phyloP scores from a whole-genome alignment of 2,113 vertebrate genomes.

The Zapus hudsonius region DNA sequence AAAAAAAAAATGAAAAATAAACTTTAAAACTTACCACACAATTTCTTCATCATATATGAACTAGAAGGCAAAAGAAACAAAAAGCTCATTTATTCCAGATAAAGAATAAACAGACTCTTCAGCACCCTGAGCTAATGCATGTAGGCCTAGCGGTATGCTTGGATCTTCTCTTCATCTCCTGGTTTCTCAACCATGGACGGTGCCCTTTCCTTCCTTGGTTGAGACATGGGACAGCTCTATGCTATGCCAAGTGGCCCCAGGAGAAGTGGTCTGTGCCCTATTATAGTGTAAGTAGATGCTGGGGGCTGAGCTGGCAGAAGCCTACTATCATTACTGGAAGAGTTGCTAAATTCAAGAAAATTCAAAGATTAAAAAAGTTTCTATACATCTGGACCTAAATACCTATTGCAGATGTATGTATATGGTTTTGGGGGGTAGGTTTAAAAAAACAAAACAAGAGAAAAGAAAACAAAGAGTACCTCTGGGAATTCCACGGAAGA shows the following conservation, averaged over 20 bases:
- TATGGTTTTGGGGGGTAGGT: too few species aligned
- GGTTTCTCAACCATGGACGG: neutral
- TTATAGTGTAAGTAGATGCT: rapidly evolving
- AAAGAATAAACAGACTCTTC: neutral
- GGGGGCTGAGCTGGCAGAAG: neutral
- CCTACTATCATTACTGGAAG: neutral
- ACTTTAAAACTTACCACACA: constrained; percentile 91
- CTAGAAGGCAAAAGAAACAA: constrained; percentile 85
- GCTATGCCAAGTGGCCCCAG: rapidly evolving
- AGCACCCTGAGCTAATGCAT: neutral
- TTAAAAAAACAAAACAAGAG: too few species aligned
- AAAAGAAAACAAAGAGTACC: neutral
- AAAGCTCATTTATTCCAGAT: constrained; percentile 27
- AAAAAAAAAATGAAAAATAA: constrained; percentile 10
- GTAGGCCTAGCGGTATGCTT: neutral
- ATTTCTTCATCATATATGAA: constrained; percentile 98
- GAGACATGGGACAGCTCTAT: neutral
- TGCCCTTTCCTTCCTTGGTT: neutral
- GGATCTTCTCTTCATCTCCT: neutral
- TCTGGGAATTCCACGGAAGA: neutral
- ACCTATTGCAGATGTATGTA: neutral
- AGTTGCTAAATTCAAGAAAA: neutral
- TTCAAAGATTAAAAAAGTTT: neutral
- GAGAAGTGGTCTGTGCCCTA: neutral
- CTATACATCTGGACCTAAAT: neutral